A percentile compares a stretch with the other conserved stretches of the same genome.
These are phyloP conservation scores for Heliconius erato DNA, from an alignment of 2,888 invertebrate species.

Conservation along the genomic window DNA sequence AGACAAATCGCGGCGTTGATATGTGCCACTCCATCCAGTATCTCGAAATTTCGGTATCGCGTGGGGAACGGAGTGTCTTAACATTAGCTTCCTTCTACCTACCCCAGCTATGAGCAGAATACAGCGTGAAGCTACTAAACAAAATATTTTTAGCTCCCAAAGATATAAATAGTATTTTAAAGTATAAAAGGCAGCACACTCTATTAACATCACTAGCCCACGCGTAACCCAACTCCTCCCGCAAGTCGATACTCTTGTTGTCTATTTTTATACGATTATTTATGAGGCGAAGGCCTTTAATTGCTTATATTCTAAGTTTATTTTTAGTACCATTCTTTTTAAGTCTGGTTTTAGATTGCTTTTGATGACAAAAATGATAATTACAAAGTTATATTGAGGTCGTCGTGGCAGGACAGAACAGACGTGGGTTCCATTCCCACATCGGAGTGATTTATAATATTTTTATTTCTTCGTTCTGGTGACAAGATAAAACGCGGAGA, in stretches of 20 bases:
- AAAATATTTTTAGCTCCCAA: neutral
- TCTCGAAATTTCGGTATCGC: neutral
- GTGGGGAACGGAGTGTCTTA: no score
- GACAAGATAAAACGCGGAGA: no score
- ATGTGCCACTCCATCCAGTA: neutral
- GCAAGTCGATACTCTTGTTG: constrained; percentile 39
- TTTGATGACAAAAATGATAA: constrained; percentile 5
- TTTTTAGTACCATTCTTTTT: constrained; percentile 12
- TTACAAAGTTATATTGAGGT: neutral
- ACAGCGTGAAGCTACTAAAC: neutral
- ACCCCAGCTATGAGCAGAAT: no score
- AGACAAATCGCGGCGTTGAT: no score
- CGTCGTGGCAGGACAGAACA: neutral
- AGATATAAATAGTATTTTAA: neutral
- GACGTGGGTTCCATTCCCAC: no score
- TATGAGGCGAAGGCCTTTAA: constrained; percentile 47
- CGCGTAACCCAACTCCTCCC: constrained; percentile 33
- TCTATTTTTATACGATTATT: constrained; percentile 51
- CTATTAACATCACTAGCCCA: constrained; percentile 9
- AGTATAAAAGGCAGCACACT: neutral
- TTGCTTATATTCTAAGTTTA: constrained; percentile 33
- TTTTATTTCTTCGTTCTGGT: no score
- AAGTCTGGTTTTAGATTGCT: neutral
- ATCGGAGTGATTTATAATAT: no score
- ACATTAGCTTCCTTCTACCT: no score